Base-by-base conservation (phyloP, 1,140 invertebrate genomes). In the Saccostrea cuccullata region DNA sequence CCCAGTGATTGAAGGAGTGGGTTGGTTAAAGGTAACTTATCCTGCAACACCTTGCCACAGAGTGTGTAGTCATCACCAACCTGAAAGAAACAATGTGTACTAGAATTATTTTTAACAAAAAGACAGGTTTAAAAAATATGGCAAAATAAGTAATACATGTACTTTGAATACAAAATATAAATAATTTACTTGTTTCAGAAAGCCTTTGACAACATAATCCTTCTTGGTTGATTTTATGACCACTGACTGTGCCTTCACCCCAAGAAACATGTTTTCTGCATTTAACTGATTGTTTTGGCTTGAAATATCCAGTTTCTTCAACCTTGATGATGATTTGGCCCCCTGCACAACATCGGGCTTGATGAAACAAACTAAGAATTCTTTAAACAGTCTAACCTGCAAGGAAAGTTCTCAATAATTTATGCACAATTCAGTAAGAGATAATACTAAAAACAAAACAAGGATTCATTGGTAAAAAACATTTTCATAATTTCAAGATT, bases 11-110 rank as follows among this genome's bases (percentile, higher is more conserved):
- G 85, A 56, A 90, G 90, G 23, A 89, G 73, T 67, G 5, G 20
- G 26, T 90, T 90, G 17, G 23, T 56, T n/a, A 90, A 9, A 20
- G 88, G 83, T 26, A 90, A 56, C 58, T 89, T 90, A n/a, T 89
- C 64, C 73, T 89, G 90, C 23, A 90, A 70, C 13, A 56, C 64
- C n/a, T 89, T 89, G 5, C 88, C 90, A 89, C 88, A 89, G 30
- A 40, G 55, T 26, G 55, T 40, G 67, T 88, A 90, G 47, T 77
- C 87, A 55, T 73, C 77, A 17, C 86, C 64, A 26, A 89, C 86
- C 85, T 89, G 30, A n/a, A 58, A 85, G 20, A 85, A 26, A 56
- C 60, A 86, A 77, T 55, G 36, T 73, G 26, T 47, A 30, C 26
- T 86, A 15, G 64, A 86, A 73, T 55, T 23, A 55, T 82, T n/a